Percentiles rank a stretch among this genome's conserved stretches.
These are phyloP conservation scores for Oncorhynchus masou DNA, from an alignment of 2,113 vertebrate species.

Conservation along the genomic window DNA sequence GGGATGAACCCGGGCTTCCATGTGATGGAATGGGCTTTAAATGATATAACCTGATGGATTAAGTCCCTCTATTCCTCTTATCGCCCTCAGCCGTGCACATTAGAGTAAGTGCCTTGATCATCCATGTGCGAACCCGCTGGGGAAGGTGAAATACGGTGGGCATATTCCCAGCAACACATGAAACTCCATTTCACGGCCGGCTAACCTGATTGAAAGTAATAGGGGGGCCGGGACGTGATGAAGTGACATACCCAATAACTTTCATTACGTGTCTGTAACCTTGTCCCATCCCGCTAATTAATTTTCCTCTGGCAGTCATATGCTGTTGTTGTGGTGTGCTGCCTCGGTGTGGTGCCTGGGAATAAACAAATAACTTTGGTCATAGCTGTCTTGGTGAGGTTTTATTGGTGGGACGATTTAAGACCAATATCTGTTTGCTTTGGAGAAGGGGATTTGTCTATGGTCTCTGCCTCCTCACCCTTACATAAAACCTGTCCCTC, in stretches of 20 bases:
- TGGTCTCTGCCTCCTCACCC: background rate
- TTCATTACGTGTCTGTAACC: conserved; percentile 74
- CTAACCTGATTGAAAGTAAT: conserved; percentile 72
- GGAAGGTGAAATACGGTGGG: conserved; percentile 6
- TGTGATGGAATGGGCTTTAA: conserved; percentile 39
- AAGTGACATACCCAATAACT: conserved; percentile 75
- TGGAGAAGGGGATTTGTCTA: background rate
- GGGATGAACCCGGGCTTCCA: background rate
- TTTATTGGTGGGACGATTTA: conserved; percentile 9
- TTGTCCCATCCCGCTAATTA: conserved; percentile 68
- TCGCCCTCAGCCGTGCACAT: conserved; percentile 43
- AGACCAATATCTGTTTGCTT: background rate
- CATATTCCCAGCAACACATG: conserved; percentile 63
- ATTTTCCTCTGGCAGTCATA: conserved; percentile 63
- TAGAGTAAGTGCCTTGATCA: conserved; percentile 71
- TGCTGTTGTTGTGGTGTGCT: background rate
- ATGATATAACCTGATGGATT: conserved; percentile 52
- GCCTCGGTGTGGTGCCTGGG: background rate
- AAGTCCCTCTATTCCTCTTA: conserved; percentile 36
- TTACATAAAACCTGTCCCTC: background rate
- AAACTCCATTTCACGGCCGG: conserved; percentile 75
- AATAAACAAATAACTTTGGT: background rate
- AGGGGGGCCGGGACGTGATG: conserved; percentile 60
- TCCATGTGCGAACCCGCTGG: conserved; percentile 62
- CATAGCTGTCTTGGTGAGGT: too few relatives aligned